Evolutionary conservation across 2,888 invertebrate species (phyloP).

Genomic region (Synanthedon formicaeformis): DNA sequence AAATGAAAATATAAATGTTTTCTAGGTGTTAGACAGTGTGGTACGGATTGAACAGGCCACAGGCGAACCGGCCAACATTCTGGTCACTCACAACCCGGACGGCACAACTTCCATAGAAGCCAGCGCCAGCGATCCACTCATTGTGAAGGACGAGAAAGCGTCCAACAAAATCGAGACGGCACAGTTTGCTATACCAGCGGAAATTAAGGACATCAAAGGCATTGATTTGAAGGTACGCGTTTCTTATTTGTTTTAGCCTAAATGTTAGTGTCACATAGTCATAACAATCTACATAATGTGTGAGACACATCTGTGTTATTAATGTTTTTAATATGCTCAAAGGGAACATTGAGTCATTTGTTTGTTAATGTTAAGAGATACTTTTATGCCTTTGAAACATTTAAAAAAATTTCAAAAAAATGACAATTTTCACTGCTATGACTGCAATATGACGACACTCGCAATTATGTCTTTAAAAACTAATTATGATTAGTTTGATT

Average conservation of each 20-base stretch:
- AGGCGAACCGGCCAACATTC: slow-evolving; percentile 62
- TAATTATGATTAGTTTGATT: too few species aligned
- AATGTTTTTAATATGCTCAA: too few species aligned
- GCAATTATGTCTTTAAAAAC: too few species aligned
- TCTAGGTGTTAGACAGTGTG: slow-evolving; percentile 63
- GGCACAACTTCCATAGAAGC: slow-evolving; percentile 66
- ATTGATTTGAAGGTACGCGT: slow-evolving; percentile 55
- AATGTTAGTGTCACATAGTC: too few species aligned
- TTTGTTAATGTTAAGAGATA: too few species aligned
- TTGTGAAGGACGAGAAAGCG: slow-evolving; percentile 71
- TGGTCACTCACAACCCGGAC: slow-evolving; percentile 63
- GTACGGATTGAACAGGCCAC: slow-evolving; percentile 65
- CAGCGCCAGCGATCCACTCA: slow-evolving; percentile 47
- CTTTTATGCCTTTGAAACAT: too few species aligned
- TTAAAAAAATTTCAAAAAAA: too few species aligned
- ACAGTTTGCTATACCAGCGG: slow-evolving; percentile 60
- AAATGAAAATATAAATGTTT: background rate
- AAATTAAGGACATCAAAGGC: slow-evolving; percentile 64
- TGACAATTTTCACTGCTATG: too few species aligned
- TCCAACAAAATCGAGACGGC: slow-evolving; percentile 44
- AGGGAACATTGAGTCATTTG: too few species aligned
- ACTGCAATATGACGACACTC: too few species aligned
- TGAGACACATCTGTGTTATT: too few species aligned
- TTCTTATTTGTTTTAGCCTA: background rate
- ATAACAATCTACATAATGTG: too few species aligned